Percentiles rank a stretch among this genome's conserved stretches.
Evolutionary conservation across 1,140 invertebrate species (phyloP).

Genomic region (Pygmarrhopalites habei): DNA sequence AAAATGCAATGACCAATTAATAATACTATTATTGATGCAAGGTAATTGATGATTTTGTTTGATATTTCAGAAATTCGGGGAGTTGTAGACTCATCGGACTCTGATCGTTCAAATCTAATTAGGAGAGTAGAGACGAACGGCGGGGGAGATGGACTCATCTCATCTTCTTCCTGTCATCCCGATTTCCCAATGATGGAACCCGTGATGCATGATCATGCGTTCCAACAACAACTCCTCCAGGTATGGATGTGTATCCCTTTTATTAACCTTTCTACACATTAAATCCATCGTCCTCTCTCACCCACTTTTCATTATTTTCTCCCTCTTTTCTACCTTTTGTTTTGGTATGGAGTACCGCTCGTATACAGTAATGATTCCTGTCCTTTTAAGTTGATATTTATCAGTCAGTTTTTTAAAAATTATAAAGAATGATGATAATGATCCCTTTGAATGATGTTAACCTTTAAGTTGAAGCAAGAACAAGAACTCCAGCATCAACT

Average conservation of each 20-base stretch:
- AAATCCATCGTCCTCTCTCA: no score
- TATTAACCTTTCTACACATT: no score
- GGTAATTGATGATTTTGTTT: neutral
- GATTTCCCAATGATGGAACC: slow-evolving; percentile 39
- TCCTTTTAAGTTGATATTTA: neutral
- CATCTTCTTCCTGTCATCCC: slow-evolving; percentile 13
- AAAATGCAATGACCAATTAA: no score
- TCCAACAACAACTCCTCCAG: slow-evolving; percentile 39
- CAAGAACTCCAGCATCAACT: slow-evolving; percentile 84
- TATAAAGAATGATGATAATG: slow-evolving; percentile 37
- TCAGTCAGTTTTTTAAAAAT: neutral
- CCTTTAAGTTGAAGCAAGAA: slow-evolving; percentile 82
- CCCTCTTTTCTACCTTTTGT: no score
- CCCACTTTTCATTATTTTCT: no score
- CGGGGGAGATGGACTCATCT: slow-evolving; percentile 31
- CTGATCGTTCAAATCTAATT: slow-evolving; percentile 28
- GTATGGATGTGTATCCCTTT: no score
- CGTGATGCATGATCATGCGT: slow-evolving; percentile 37
- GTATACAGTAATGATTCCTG: neutral
- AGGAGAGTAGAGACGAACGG: slow-evolving; percentile 31
- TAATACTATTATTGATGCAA: neutral
- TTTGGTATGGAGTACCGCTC: neutral
- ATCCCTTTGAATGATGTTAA: no score
- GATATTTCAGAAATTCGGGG: slow-evolving; percentile 33
- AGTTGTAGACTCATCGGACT: slow-evolving; percentile 25